Base-by-base conservation (phyloP, 2,888 invertebrate genomes). In the Dione vanillae region DNA sequence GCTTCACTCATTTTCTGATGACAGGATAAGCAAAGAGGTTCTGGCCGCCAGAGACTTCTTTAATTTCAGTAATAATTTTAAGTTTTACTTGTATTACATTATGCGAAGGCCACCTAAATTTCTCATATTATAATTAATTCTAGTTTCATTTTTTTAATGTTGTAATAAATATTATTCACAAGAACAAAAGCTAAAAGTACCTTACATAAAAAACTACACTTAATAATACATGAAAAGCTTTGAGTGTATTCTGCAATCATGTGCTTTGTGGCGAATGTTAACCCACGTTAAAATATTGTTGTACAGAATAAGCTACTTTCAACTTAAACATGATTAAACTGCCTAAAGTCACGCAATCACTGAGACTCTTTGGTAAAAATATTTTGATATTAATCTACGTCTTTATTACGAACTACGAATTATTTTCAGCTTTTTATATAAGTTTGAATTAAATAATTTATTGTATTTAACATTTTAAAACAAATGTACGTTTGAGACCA, bases 341-440 rank as follows among this genome's bases (percentile, higher is more conserved):
- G 71, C 73, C 68, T 67, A 58, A 20, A 67, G 74, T 72, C 75
- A 75, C 75, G 75, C 75, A 74, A 75, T 45, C 65, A 61, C 61
- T 56, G 35, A 56, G 45, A n/a, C 52, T 54, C 54, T 66, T 59
- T 64, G 64, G 70, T 67, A 72, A 74, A 74, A 71, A 74, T 74
- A 70, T 65, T 72, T 68, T 56, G 74, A 74, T 74, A 72, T 74
- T 69, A 72, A 74, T 72, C 74, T 75, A 75, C 68, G 72, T 72
- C 74, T 74, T 67, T 72, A 70, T 72, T 73, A 73, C 65, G 16
- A 61, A 61, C 6, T 56, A 16, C 56, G 10, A 40, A 11, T 11
- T 37, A 56, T 56, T 56, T 56, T 56, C 16, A 56, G 11, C 8
- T n/a, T 37, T 37, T 56, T 56, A 56, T 37, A 56, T n/a, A 16